These are phyloP conservation scores for Dasysyrphus albostriatus DNA, from an alignment of 2,888 invertebrate genomes.

Conservation along the genomic window DNA sequence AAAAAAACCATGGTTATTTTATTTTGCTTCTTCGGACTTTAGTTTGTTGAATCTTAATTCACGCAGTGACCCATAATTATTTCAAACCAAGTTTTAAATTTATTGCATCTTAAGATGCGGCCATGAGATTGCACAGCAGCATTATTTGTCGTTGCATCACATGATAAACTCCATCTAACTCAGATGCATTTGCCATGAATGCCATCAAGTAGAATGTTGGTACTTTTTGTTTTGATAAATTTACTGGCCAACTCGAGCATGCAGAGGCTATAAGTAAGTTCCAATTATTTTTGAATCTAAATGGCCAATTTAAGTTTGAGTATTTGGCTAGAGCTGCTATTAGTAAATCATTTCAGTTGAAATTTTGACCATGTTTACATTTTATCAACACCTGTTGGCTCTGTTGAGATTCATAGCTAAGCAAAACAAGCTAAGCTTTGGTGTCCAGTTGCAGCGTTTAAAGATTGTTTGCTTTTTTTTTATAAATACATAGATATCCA, in stretches of 20 bases:
- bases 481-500: not conserved
- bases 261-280: constrained; percentile 6
- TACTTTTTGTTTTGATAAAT: constrained; percentile 8
- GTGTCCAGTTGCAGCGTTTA: not conserved
- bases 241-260: constrained; percentile 7
- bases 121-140: constrained; percentile 23
- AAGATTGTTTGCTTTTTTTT: not conserved
- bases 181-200: constrained; percentile 47
- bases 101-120: constrained; percentile 44
- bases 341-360: constrained; percentile 52
- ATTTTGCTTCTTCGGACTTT: constrained; percentile 19
- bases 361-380: constrained; percentile 26
- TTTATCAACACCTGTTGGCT: constrained; percentile 19
- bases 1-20: not conserved
- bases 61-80: constrained; percentile 26
- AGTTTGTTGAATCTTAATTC: constrained; percentile 10
- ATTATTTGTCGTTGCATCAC: constrained; percentile 45
- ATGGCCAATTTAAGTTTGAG: constrained; percentile 38
- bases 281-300: constrained; percentile 38
- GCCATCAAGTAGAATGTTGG: constrained; percentile 32
- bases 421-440: not conserved
- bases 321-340: constrained; percentile 47
- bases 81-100: constrained; percentile 15
- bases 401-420: not conserved
- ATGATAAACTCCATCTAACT: constrained; percentile 26